phyloP scores from a whole-genome alignment of 1,140 invertebrate species.

The Phthorimaea operculella region DNA sequence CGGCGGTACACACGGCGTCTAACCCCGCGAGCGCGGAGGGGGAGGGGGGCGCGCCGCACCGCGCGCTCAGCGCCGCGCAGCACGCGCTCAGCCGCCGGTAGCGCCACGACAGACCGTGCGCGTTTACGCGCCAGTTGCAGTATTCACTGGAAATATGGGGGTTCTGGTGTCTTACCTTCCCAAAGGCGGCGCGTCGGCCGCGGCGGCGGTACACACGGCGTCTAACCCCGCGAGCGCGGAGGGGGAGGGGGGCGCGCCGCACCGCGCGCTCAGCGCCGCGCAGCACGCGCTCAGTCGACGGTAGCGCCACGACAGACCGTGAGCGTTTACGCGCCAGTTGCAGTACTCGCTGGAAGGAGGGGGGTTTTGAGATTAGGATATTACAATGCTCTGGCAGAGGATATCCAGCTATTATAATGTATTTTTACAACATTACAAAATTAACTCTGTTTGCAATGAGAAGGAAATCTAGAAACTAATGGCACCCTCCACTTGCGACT shows the following conservation, averaged over 20 bases:
- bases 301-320: not conserved
- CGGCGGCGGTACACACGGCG: conserved; percentile 14
- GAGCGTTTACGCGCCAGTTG: conserved; percentile 19
- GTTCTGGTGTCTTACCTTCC: conserved; percentile 16
- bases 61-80: conserved; percentile 23
- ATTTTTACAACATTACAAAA: no score
- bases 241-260: conserved; percentile 23
- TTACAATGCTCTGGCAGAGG: no score
- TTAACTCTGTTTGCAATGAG: no score
- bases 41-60: conserved; percentile 23
- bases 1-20: conserved; percentile 15
- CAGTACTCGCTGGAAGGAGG: not conserved
- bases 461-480: no score
- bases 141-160: no score
- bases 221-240: not conserved
- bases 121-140: conserved; percentile 18
- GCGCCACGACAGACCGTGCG: conserved; percentile 2
- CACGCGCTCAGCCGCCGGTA: not conserved
- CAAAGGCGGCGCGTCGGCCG: conserved; percentile 2
- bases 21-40: conserved; percentile 4
- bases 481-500: no score
- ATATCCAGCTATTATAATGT: no score
- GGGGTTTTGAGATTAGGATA: not conserved
- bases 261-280: conserved; percentile 22
- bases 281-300: not conserved